Percentiles rank a stretch among this genome's conserved stretches.
These are phyloP conservation scores for Dione vanillae DNA, from an alignment of 2,888 invertebrate species.

Conservation along the genomic window DNA sequence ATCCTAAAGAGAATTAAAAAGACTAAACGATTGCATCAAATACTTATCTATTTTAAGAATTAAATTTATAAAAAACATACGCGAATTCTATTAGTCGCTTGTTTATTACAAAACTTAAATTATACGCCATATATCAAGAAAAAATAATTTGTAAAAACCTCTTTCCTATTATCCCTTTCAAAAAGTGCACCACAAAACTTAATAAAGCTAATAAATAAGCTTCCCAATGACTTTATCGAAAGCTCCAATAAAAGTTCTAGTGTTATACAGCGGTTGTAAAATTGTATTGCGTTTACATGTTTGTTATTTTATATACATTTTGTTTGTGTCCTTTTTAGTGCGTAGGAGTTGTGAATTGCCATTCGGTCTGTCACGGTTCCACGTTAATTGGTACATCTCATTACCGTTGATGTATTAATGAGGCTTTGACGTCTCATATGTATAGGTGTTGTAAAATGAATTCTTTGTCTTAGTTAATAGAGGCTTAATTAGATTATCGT, in stretches of 20 bases:
- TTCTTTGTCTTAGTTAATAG: neutral
- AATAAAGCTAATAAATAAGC: neutral
- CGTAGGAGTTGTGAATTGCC: constrained; percentile 54
- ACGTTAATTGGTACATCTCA: constrained; percentile 53
- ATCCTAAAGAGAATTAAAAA: too few species aligned
- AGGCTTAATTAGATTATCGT: neutral
- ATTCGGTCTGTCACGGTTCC: constrained; percentile 50
- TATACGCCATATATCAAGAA: too few species aligned
- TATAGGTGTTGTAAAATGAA: neutral
- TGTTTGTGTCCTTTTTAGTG: constrained; percentile 32
- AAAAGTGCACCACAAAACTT: too few species aligned
- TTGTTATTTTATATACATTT: constrained; percentile 15
- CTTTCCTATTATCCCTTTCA: too few species aligned
- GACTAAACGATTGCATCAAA: too few species aligned
- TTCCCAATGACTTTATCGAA: neutral
- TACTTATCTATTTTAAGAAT: too few species aligned
- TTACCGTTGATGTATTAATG: constrained; percentile 55
- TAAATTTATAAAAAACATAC: too few species aligned
- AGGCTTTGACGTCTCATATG: constrained; percentile 32
- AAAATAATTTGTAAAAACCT: too few species aligned
- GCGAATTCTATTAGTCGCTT: too few species aligned
- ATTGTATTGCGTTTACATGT: constrained; percentile 10
- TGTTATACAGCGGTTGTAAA: constrained; percentile 10
- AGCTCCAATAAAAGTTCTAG: neutral
- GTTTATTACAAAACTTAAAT: too few species aligned